Conservation (phyloP, 2,113 vertebrate species). For the Cariama cristata region DNA sequence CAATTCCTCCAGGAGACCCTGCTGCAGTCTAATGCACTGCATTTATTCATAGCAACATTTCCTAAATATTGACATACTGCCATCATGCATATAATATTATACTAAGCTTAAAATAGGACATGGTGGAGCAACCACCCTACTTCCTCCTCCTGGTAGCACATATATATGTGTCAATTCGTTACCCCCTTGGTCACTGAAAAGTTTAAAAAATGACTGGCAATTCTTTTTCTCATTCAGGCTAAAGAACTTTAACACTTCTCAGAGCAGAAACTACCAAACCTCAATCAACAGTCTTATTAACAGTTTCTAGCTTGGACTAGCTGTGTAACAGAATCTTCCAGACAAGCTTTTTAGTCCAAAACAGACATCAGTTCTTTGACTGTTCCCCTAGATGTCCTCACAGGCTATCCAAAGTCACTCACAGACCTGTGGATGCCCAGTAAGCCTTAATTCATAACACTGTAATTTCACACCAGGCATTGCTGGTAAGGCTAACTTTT, state of each 20-base stretch:
- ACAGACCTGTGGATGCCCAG: background rate
- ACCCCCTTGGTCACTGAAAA: background rate
- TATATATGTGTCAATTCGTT: background rate
- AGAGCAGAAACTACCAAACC: background rate
- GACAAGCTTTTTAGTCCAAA: background rate
- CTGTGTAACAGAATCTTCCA: background rate
- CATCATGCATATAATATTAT: background rate
- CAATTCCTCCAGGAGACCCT: background rate
- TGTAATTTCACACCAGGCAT: background rate
- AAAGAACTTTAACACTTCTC: background rate
- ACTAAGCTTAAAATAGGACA: background rate
- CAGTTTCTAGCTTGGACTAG: background rate
- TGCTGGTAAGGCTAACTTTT: background rate
- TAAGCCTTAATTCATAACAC: background rate
- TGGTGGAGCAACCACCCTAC: background rate
- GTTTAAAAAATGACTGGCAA: background rate
- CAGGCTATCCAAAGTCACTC: slow-evolving; percentile 1
- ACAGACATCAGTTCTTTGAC: background rate
- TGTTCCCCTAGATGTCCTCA: slow-evolving; percentile 61
- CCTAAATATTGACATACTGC: background rate
- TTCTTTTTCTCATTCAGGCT: background rate
- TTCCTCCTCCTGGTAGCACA: background rate
- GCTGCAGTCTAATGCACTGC: background rate
- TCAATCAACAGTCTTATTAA: background rate
- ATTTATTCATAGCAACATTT: background rate